Conservation (phyloP, 2,113 vertebrate genomes). For the Larimichthys crocea region DNA sequence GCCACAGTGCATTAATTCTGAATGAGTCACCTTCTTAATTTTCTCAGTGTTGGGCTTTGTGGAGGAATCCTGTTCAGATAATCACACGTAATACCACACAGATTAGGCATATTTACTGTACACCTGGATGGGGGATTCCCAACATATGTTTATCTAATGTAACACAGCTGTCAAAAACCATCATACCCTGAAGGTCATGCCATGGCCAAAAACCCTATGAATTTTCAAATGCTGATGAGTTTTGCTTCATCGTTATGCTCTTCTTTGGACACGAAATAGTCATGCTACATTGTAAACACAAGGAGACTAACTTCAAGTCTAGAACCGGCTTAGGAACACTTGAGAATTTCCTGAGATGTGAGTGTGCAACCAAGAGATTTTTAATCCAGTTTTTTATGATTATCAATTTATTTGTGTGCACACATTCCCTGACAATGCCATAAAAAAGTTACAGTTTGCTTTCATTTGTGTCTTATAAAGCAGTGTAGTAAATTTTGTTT, state of each 20-base stretch:
- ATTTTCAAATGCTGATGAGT: neutral
- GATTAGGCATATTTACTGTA: slow-evolving; percentile 45
- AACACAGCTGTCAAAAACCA: slow-evolving; percentile 12
- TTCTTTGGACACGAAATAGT: neutral
- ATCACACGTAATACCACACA: slow-evolving; percentile 37
- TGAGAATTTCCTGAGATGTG: neutral
- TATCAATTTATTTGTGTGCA: neutral
- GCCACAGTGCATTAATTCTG: slow-evolving; percentile 52
- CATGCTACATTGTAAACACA: neutral
- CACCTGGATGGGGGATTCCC: slow-evolving; percentile 39
- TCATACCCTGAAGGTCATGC: slow-evolving; percentile 7
- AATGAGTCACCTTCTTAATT: slow-evolving; percentile 59
- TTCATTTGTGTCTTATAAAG: slow-evolving; percentile 11
- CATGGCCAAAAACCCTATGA: neutral
- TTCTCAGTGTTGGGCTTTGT: slow-evolving; percentile 21
- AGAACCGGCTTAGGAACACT: neutral
- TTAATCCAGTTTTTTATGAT: neutral
- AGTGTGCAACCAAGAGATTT: neutral
- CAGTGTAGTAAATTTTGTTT: slow-evolving; percentile 18
- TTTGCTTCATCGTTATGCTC: neutral
- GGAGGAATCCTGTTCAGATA: slow-evolving; percentile 26
- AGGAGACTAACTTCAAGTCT: neutral
- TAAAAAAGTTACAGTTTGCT: neutral
- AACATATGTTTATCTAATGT: slow-evolving; percentile 29
- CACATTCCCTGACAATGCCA: neutral